phyloP scores from a whole-genome alignment of 2,888 invertebrate genomes.

The Lasius fuliginosus region DNA sequence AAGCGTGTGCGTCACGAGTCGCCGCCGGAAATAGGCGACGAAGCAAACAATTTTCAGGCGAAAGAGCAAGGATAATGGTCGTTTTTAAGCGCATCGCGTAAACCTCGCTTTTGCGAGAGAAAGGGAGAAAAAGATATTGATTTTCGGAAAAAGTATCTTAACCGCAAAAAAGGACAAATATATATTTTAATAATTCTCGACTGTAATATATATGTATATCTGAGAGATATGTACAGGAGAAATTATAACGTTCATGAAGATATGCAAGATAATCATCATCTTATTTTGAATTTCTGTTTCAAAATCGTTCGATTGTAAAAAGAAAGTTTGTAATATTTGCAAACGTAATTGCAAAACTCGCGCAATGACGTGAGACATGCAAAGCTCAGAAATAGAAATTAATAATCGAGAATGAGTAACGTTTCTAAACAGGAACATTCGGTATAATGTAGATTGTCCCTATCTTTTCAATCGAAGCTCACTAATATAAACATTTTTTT shows the following conservation, averaged over 20 bases:
- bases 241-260: not conserved
- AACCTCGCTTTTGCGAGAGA: not conserved
- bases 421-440: not conserved
- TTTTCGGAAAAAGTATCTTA: not conserved
- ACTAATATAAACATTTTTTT: not conserved
- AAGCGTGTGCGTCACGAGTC: not conserved
- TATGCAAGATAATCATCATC: not conserved
- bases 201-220: not conserved
- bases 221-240: not conserved
- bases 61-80: not conserved
- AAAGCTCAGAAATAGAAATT: not conserved
- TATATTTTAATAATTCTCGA: not conserved
- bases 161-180: not conserved
- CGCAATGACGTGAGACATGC: not conserved
- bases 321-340: not conserved
- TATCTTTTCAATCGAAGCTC: not conserved
- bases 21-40: not conserved
- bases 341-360: not conserved
- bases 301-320: not conserved
- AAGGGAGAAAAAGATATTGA: not conserved
- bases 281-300: not conserved
- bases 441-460: not conserved
- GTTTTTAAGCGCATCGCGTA: not conserved
- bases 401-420: not conserved
- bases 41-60: constrained; percentile 1